These are phyloP conservation scores for Craniophora ligustri DNA, from an alignment of 2,888 invertebrate genomes.

Conservation along the genomic window DNA sequence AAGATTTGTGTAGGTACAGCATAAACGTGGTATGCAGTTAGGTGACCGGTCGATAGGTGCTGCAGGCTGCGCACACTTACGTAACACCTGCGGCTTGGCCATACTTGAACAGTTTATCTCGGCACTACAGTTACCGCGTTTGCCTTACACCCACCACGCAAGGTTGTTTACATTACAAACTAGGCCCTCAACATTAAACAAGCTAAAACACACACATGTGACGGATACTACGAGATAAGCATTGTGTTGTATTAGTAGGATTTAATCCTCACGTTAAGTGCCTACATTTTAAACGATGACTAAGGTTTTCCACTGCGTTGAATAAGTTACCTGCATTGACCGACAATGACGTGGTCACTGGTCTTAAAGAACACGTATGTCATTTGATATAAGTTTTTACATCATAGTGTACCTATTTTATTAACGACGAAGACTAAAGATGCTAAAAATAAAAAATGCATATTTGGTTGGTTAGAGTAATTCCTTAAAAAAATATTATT, in stretches of 20 bases:
- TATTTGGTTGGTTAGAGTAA: too few relatives aligned
- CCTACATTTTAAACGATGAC: not conserved
- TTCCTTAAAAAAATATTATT: too few relatives aligned
- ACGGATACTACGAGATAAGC: conserved; percentile 34
- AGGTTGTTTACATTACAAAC: conserved; percentile 64
- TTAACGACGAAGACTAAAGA: too few relatives aligned
- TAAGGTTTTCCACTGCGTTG: not conserved
- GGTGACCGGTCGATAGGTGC: conserved; percentile 73
- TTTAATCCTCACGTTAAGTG: not conserved
- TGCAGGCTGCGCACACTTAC: conserved; percentile 71
- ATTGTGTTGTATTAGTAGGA: not conserved
- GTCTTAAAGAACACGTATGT: conserved; percentile 4
- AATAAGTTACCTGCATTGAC: conserved; percentile 3
- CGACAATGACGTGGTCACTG: conserved; percentile 3
- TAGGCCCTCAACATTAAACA: conserved; percentile 44
- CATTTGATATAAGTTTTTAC: not conserved
- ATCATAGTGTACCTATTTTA: too few relatives aligned
- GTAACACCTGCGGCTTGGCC: conserved; percentile 71
- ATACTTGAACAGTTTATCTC: conserved; percentile 65
- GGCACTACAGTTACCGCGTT: conserved; percentile 69
- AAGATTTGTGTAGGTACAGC: conserved; percentile 9
- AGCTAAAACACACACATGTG: conserved; percentile 36
- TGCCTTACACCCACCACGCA: conserved; percentile 65
- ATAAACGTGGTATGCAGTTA: conserved; percentile 45
- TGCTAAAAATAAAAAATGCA: too few relatives aligned